Conservation (phyloP, 2,113 vertebrate genomes). For the Porphyrio hochstetteri region DNA sequence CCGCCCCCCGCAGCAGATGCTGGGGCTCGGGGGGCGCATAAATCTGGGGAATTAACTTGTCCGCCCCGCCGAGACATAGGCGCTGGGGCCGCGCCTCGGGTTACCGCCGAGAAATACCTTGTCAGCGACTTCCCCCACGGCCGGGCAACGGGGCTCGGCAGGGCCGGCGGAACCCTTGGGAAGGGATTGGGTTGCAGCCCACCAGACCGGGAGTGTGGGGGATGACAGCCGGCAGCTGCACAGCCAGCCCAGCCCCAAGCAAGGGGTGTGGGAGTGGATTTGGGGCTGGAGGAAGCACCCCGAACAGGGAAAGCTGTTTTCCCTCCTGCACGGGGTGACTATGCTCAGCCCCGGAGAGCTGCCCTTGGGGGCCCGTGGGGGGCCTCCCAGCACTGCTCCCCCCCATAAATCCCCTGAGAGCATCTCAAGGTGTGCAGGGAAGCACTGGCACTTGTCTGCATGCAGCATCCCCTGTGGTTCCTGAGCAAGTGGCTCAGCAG, state of each 20-base stretch:
- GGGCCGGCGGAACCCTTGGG: background rate
- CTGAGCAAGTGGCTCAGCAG: accelerated
- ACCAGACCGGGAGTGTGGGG: background rate
- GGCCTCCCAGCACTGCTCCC: accelerated
- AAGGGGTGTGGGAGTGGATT: accelerated
- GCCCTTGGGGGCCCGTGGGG: accelerated
- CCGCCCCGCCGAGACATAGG: background rate
- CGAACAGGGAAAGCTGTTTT: accelerated
- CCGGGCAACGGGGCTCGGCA: background rate
- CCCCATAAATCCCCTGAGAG: accelerated
- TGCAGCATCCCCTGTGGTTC: accelerated
- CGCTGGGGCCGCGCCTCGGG: background rate
- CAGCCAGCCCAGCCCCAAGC: background rate
- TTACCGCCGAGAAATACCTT: background rate
- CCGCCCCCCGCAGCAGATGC: constrained; percentile 12
- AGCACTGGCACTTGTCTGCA: accelerated
- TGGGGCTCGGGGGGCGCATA: constrained; percentile 1
- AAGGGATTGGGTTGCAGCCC: constrained; percentile 29
- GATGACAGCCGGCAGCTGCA: constrained; percentile 35
- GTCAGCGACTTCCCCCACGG: background rate
- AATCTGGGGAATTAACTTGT: constrained; percentile 50
- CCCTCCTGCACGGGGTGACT: accelerated
- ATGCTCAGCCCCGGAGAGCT: accelerated
- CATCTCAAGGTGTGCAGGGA: accelerated
- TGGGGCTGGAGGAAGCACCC: background rate